A percentile compares a stretch with the other conserved stretches of the same genome.
phyloP scores from a whole-genome alignment of 2,797 vertebrate genomes.

The Podargus strigoides region DNA sequence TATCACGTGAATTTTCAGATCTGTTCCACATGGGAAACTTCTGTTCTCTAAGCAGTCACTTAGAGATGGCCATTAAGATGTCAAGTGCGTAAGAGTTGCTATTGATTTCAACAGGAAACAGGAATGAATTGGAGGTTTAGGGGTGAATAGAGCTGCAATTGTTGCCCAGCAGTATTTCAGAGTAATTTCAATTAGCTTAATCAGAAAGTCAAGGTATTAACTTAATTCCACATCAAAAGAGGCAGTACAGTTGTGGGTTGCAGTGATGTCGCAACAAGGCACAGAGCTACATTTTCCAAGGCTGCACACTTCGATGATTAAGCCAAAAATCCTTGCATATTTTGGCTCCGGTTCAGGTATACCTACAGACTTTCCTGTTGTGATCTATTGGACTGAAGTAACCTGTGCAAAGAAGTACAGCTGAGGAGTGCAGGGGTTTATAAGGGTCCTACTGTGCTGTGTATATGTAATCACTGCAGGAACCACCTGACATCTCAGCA shows the following conservation, averaged over 20 bases:
- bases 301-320: not conserved
- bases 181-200: not conserved
- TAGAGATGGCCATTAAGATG: not conserved
- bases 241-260: not conserved
- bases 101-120: not conserved
- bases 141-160: not conserved
- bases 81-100: not conserved
- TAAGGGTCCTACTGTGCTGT: not conserved
- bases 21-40: not conserved
- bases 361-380: not conserved
- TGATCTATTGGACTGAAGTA: not conserved
- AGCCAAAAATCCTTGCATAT: not conserved
- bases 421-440: not conserved
- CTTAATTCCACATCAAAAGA: not conserved
- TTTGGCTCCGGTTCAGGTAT: not conserved
- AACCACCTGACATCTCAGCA: rapidly evolving
- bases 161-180: not conserved
- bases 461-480: not conserved
- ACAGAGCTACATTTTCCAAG: not conserved
- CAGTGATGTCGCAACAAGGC: not conserved
- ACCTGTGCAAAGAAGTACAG: not conserved
- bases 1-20: not conserved
- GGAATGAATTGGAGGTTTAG: not conserved
- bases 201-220: not conserved
- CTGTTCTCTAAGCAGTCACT: not conserved